Evolutionary conservation across 2,113 vertebrate species (phyloP), one percentile per base, ranked within the genome.

Genomic region (Cnemophilus loriae): DNA sequence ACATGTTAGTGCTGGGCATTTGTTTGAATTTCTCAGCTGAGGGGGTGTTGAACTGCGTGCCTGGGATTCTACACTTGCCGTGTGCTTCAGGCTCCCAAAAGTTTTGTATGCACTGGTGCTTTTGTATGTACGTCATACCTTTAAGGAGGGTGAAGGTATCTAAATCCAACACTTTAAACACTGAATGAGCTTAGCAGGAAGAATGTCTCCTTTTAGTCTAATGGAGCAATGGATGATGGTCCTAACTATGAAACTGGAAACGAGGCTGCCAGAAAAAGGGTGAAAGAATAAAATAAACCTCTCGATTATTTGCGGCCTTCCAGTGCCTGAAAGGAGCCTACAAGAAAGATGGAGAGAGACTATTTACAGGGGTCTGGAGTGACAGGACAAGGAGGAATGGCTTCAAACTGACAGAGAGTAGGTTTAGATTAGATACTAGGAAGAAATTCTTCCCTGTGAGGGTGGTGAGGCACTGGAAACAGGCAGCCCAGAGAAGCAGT

Each of bases 271-370:
- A 76, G 41, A 53, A 69, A 80, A 79, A 28, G 10, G 10, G 13
- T 22, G 39, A 32, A 64, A 65, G 15, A 77, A 9, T n/a, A 37
- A 61, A 68, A n/a, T 13, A 47, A n/a, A 28, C 13, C 7, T 88
- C 44, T 28, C 4, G 13, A 12, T 49, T 35, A 14, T 37, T 63
- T 63, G 16, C 0, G 0, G 14, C n/a, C 41, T 56, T 61, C n/a
- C 5, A 47, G 30, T 47, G 8, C 14, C 63, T 69, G 41, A 41
- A 27, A 35, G 24, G 21, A 61, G 9, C n/a, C 39, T 41, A 4
- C 27, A 68, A 7, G 26, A 55, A 32, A 8, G 21, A 32, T 55
- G 28, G 14, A 53, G 12, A 23, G 24, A 16, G 39, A 21, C 3
- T 47, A 5, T 49, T 52, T 18, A 16, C 11, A 23, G 27, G 41